A percentile compares a stretch with the other conserved stretches of the same genome.
Evolutionary conservation across 2,113 vertebrate genomes (phyloP).

Genomic region (Paraplagusia blochii): DNA sequence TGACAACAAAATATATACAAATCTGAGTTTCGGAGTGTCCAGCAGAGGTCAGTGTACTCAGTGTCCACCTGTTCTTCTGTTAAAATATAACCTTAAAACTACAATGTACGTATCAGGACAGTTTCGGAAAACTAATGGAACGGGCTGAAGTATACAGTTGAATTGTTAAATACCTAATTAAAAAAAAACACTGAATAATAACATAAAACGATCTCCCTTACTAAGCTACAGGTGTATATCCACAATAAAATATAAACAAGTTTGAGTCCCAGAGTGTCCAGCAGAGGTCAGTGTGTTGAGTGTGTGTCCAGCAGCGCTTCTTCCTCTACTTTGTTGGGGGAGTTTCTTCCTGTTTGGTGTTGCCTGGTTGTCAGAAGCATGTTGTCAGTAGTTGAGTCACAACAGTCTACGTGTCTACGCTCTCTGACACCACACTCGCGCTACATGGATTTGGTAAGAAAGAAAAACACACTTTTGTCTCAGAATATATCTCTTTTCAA

Average conservation of each 20-base stretch:
- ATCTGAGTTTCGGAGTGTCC: slow-evolving; percentile 11
- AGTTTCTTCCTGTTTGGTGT: slow-evolving; percentile 67
- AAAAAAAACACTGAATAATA: too few relatives aligned
- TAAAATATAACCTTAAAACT: too few relatives aligned
- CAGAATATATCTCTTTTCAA: not conserved
- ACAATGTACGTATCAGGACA: too few relatives aligned
- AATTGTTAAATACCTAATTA: too few relatives aligned
- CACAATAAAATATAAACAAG: too few relatives aligned
- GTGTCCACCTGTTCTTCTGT: too few relatives aligned
- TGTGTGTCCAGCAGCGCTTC: slow-evolving; percentile 8
- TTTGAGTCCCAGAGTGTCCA: slow-evolving; percentile 16
- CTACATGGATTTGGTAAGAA: slow-evolving; percentile 42
- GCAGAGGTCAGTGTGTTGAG: slow-evolving; percentile 49
- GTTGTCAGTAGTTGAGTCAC: slow-evolving; percentile 30
- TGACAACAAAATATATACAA: too few relatives aligned
- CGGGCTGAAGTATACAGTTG: too few relatives aligned
- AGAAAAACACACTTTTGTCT: not conserved
- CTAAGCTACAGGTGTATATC: too few relatives aligned
- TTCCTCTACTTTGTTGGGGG: slow-evolving; percentile 22
- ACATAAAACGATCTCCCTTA: too few relatives aligned
- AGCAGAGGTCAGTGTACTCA: slow-evolving; percentile 51
- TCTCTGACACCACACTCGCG: slow-evolving; percentile 28
- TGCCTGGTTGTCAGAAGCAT: slow-evolving; percentile 59
- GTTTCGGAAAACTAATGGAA: too few relatives aligned
- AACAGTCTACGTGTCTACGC: slow-evolving; percentile 1